These are phyloP conservation scores for Desoria tigrina DNA, from an alignment of 2,888 invertebrate species.

Conservation along the genomic window DNA sequence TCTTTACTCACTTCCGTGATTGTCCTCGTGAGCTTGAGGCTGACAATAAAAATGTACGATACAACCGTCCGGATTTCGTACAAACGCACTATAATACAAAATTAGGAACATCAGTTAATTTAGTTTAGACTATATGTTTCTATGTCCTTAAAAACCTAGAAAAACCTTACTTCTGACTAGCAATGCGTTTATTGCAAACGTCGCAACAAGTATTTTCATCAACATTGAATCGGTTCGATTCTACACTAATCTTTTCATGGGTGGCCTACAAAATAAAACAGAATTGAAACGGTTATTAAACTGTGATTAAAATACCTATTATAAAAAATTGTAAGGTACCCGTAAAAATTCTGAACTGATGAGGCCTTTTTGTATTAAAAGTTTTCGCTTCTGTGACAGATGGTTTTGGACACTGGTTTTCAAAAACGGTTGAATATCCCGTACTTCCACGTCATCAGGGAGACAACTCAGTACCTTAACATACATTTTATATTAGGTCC, in stretches of 20 bases:
- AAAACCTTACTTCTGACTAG: slow-evolving; percentile 73
- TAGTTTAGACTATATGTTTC: background rate
- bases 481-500: background rate
- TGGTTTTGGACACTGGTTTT: slow-evolving; percentile 75
- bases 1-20: no score
- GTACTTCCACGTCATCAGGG: slow-evolving; percentile 76
- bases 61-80: slow-evolving; percentile 85
- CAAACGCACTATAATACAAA: slow-evolving; percentile 73
- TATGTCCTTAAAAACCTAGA: no score
- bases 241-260: slow-evolving; percentile 75
- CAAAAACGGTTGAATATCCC: slow-evolving; percentile 74
- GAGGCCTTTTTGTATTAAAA: slow-evolving; percentile 78
- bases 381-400: slow-evolving; percentile 71
- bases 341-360: slow-evolving; percentile 82
- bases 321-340: slow-evolving; percentile 58
- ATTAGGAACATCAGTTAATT: slow-evolving; percentile 1
- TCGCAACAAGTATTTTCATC: slow-evolving; percentile 85
- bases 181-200: slow-evolving; percentile 90
- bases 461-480: slow-evolving; percentile 71
- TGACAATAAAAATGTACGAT: slow-evolving; percentile 88
- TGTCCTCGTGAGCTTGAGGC: no score
- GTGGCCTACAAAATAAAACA: slow-evolving; percentile 63
- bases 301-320: slow-evolving; percentile 18
- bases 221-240: slow-evolving; percentile 79
- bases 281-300: slow-evolving; percentile 6